phyloP scores from a whole-genome alignment of 2,797 vertebrate genomes.

The Liasis olivaceus region DNA sequence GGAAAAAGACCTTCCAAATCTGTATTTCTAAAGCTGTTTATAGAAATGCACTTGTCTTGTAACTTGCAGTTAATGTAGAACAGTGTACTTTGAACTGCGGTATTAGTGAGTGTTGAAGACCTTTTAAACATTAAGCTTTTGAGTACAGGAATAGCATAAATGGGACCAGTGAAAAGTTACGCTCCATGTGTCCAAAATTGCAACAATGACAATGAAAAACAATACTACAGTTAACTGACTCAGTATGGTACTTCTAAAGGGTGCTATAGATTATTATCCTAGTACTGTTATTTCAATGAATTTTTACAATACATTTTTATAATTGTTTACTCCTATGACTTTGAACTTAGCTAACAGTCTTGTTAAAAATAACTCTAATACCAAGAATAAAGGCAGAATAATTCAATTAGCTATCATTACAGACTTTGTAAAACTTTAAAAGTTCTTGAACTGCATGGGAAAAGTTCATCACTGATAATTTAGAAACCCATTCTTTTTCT shows the following conservation, averaged over 20 bases:
- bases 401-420: background rate
- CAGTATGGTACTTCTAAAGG: background rate
- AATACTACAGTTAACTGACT: background rate
- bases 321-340: background rate
- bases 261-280: background rate
- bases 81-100: background rate
- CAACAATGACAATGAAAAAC: background rate
- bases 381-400: background rate
- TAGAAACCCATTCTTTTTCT: background rate
- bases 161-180: too few relatives aligned
- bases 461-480: background rate
- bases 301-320: background rate
- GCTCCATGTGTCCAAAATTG: background rate
- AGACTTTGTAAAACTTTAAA: background rate
- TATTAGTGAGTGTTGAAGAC: background rate
- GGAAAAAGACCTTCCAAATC: background rate
- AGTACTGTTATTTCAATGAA: background rate
- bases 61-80: background rate
- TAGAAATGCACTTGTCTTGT: background rate
- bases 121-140: background rate
- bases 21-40: background rate
- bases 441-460: background rate
- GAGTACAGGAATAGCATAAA: background rate
- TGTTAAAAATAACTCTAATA: background rate
- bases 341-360: background rate